Evolutionary conservation across 2,797 vertebrate species (phyloP).

Genomic region (Emydoidea blandingii): DNA sequence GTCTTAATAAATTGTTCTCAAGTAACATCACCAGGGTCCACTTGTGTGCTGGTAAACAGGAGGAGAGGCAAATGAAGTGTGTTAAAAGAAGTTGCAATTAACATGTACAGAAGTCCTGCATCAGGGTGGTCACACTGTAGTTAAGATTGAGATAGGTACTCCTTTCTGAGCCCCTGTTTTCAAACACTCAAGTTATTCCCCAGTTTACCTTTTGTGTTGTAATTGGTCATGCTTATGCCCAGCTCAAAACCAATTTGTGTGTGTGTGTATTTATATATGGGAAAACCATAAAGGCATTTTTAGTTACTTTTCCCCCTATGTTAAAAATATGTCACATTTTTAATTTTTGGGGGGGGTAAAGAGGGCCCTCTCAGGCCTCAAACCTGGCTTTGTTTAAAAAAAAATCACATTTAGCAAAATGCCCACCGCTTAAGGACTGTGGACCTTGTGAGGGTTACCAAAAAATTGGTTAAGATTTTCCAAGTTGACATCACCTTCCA

Average conservation of each 20-base stretch:
- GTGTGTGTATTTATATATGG: neutral
- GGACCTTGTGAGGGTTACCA: too few species aligned
- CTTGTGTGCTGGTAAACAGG: neutral
- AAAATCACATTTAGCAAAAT: too few species aligned
- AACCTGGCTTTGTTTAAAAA: neutral
- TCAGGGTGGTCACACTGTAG: neutral
- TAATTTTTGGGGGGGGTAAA: too few species aligned
- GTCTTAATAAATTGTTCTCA: neutral
- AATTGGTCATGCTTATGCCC: neutral
- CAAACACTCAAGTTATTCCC: neutral
- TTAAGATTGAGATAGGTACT: neutral
- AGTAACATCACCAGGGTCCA: accelerated
- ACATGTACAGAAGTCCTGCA: neutral
- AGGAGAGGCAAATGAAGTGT: accelerated
- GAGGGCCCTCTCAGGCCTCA: neutral
- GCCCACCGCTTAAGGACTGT: too few species aligned
- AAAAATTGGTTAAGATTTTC: too few species aligned
- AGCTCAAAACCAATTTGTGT: neutral
- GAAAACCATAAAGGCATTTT: neutral
- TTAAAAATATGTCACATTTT: too few species aligned
- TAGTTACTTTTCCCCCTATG: neutral
- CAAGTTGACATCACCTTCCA: too few species aligned
- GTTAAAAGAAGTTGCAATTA: neutral
- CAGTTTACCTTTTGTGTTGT: neutral
- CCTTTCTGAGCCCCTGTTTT: neutral